phyloP scores from a whole-genome alignment of 2,888 invertebrate species.

The Lycophotia porphyrea region DNA sequence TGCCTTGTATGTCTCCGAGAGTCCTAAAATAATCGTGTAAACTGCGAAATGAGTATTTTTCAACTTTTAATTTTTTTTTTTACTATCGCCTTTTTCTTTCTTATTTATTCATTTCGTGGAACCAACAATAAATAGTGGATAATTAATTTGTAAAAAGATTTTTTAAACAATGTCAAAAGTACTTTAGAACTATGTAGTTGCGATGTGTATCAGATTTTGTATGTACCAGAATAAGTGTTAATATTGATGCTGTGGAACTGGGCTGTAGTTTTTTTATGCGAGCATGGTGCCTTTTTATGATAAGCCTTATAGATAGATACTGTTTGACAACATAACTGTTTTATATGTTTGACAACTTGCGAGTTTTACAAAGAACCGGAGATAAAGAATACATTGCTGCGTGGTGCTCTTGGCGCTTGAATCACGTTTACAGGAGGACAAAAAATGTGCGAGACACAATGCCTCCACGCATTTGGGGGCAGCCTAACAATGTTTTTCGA shows the following conservation, averaged over 20 bases:
- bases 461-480: no score
- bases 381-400: not conserved
- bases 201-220: conserved; percentile 44
- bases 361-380: not conserved
- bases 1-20: conserved; percentile 48
- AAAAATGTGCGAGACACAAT: no score
- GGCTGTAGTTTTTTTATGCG: conserved; percentile 47
- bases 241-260: conserved; percentile 50
- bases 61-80: not conserved
- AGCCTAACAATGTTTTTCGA: no score
- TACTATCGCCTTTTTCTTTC: not conserved
- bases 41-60: conserved; percentile 34
- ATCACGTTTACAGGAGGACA: not conserved
- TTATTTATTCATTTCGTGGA: conserved; percentile 33
- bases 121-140: conserved; percentile 44
- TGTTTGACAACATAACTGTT: conserved; percentile 9
- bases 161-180: conserved; percentile 47
- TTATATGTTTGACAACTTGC: conserved; percentile 21
- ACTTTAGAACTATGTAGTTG: conserved; percentile 31
- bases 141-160: conserved; percentile 43
- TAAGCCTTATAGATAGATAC: conserved; percentile 60
- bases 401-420: not conserved
- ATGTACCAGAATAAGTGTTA: conserved; percentile 58
- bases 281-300: conserved; percentile 65
- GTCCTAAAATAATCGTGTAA: conserved; percentile 8